Percentiles rank a stretch among this genome's conserved stretches.
Conservation (phyloP, 1,140 invertebrate genomes). For the Drosophila punjabiensis region DNA sequence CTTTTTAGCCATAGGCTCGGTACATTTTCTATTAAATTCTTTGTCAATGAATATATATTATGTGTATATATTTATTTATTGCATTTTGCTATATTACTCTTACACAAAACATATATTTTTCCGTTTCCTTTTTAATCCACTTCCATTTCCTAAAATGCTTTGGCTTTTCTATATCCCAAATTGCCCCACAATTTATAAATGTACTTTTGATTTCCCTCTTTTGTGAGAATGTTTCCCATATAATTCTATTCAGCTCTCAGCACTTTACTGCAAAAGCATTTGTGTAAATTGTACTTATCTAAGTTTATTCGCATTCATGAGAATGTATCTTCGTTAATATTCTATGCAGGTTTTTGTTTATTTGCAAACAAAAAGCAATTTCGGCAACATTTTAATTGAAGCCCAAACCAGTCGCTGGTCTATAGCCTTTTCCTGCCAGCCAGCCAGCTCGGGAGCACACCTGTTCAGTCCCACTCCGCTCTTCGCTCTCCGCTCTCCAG, state of each 20-base stretch:
- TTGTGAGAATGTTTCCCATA: constrained; percentile 1
- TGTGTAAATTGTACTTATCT: constrained; percentile 3
- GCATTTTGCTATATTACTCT: not conserved
- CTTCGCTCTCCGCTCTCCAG: too few species aligned
- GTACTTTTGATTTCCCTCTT: constrained; percentile 1
- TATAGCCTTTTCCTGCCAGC: constrained; percentile 18
- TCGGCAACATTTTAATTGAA: constrained; percentile 78
- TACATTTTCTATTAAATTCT: not conserved
- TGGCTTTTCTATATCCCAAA: not conserved
- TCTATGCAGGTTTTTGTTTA: constrained; percentile 56
- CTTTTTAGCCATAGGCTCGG: too few species aligned
- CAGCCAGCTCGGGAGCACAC: constrained; percentile 3
- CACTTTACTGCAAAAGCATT: constrained; percentile 8
- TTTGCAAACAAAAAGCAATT: constrained; percentile 78
- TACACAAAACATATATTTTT: not conserved
- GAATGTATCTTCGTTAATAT: constrained; percentile 21
- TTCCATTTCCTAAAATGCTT: not conserved
- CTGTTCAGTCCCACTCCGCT: constrained; percentile 36
- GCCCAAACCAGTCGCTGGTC: constrained; percentile 20
- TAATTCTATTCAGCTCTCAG: constrained; percentile 10
- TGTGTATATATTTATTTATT: not conserved
- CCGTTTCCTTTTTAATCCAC: not conserved
- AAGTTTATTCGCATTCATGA: constrained; percentile 22
- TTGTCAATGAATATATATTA: not conserved
- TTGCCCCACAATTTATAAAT: constrained; percentile 3